These are phyloP conservation scores for Epinotia demarniana DNA, from an alignment of 2,888 invertebrate species.

Conservation along the genomic window DNA sequence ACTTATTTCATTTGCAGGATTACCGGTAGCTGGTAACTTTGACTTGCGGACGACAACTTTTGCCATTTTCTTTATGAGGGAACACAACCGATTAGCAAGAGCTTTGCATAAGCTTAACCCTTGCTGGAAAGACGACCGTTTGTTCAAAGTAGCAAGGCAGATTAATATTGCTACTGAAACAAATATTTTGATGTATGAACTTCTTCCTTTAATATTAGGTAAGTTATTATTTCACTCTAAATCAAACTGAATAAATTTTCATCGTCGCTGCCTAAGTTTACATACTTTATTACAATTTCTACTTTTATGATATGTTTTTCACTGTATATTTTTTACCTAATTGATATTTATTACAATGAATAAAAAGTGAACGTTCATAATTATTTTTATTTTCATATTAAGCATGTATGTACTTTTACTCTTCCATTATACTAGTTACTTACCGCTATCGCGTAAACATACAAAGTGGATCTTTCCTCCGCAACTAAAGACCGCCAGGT, in stretches of 20 bases:
- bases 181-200: conserved; percentile 71
- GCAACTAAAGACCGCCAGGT: too few species aligned
- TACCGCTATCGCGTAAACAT: too few species aligned
- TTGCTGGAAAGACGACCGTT: conserved; percentile 73
- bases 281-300: not conserved
- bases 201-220: conserved; percentile 69
- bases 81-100: conserved; percentile 70
- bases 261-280: too few species aligned
- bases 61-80: conserved; percentile 70
- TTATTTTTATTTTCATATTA: not conserved
- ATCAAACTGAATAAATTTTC: not conserved
- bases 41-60: conserved; percentile 67
- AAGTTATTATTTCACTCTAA: conserved; percentile 48
- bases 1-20: conserved; percentile 52
- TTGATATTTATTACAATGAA: not conserved
- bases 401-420: not conserved
- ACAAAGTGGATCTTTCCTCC: too few species aligned
- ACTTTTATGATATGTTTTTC: not conserved
- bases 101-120: conserved; percentile 65
- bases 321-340: not conserved
- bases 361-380: not conserved
- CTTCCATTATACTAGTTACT: too few species aligned
- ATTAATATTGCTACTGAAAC: conserved; percentile 70
- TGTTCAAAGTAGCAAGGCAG: conserved; percentile 71
- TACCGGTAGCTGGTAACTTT: conserved; percentile 65